Base-by-base conservation (phyloP, 2,113 vertebrate species). In the Pristiophorus japonicus region DNA sequence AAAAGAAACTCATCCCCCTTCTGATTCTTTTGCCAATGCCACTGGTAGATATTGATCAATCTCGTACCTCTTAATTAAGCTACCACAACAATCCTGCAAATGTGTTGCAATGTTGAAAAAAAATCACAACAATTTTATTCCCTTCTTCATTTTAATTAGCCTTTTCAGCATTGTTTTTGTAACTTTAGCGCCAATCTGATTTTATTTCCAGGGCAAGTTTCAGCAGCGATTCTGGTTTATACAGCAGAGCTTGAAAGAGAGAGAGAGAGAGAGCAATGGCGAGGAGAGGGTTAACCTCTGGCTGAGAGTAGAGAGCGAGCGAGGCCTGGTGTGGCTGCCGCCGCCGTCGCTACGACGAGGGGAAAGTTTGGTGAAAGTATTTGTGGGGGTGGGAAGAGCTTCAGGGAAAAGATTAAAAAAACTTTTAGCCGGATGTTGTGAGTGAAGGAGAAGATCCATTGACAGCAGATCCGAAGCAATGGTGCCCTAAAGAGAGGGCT, bases 221-320 rank as follows among this genome's bases (percentile, higher is more conserved):
- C 27, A 16, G 34, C 20, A 47, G 81, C 16, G 42, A 24, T 85
- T 24, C 4, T 62, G 87, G 10, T 34, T 88, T 88, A 51, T 4
- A 51, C n/a, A n/a, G n/a, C n/a, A n/a, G n/a, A n/a, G n/a, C n/a
- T n/a, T n/a, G 51, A 51, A 4, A 51, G 51, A 51, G 51, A 51
- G 51, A 51, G 51, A 51, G 51, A 4, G 7, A n/a, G 38, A 70
- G 92, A 27, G 62, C 4, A 30, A 10, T 47, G 92, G 92, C 22
- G 92, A 94, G 65, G 38, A 30, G 38, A 51, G 92, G 65, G 92
- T 94, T 94, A 94, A 94, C 65, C 47, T 70, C 65, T 88, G 85
- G 24, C 8, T 88, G 85, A 47, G 63, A 30, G 92, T 18, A 55
- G 47, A 59, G 88, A 92, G 59, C 38, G 34, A 55, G 85, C 34